A percentile compares a stretch with the other conserved stretches of the same genome.
Evolutionary conservation across 2,113 vertebrate species (phyloP).

Genomic region (Tympanuchus pallidicinctus): DNA sequence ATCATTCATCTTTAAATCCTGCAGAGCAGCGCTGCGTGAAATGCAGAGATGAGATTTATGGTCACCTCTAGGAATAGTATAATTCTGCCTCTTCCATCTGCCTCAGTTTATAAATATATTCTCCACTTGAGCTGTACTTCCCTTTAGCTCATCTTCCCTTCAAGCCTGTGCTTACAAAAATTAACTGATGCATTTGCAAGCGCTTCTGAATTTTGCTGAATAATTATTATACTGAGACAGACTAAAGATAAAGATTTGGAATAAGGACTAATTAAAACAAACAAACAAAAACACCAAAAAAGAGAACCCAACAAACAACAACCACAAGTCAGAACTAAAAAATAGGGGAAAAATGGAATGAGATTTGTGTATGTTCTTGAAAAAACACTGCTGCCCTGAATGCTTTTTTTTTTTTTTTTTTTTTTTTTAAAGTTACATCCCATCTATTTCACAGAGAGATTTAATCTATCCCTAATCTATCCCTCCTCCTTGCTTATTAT

Average conservation of each 20-base stretch:
- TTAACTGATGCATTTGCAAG: background rate
- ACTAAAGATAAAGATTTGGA: background rate
- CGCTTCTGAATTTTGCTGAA: background rate
- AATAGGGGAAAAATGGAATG: fast-evolving
- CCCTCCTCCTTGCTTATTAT: background rate
- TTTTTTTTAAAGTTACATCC: background rate
- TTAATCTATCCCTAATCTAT: background rate
- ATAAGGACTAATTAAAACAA: background rate
- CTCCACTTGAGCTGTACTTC: background rate
- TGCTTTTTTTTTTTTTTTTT: background rate
- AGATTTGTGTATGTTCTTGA: background rate
- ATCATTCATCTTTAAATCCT: background rate
- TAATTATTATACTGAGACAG: background rate
- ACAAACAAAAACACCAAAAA: background rate
- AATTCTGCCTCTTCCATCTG: background rate
- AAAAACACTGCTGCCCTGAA: background rate
- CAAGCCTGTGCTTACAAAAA: background rate
- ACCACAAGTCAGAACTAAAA: background rate
- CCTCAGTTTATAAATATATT: background rate
- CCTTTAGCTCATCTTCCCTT: background rate
- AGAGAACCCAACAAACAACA: background rate
- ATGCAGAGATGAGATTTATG: background rate
- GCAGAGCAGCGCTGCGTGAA: background rate
- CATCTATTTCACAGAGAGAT: background rate
- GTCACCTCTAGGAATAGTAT: background rate